Evolutionary conservation across 2,113 vertebrate species (phyloP).

Genomic region (Clinocottus analis): DNA sequence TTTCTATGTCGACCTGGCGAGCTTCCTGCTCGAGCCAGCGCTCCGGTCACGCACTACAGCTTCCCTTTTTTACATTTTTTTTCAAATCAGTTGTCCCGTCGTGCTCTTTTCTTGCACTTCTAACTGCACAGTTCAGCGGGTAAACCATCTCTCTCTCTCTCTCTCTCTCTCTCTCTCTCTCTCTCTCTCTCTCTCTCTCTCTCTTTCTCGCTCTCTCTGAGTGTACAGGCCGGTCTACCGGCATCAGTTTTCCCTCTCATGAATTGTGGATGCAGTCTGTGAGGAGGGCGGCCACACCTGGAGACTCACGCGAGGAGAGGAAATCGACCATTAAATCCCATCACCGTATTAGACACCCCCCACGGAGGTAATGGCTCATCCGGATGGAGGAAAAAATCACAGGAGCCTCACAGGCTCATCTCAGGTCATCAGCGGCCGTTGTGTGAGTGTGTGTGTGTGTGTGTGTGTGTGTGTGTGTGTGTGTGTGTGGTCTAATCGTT

Average conservation of each 20-base stretch:
- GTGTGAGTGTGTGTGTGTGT: too few species aligned
- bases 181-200: not conserved
- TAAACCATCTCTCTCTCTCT: slow-evolving; percentile 1
- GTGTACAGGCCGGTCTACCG: not conserved
- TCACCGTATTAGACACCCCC: slow-evolving; percentile 48
- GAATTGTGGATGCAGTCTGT: slow-evolving; percentile 56
- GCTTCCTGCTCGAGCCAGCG: slow-evolving; percentile 8
- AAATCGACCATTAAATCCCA: slow-evolving; percentile 67
- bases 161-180: not conserved
- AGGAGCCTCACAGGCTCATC: slow-evolving; percentile 32
- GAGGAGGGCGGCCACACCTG: slow-evolving; percentile 71
- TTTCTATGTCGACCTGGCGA: not conserved
- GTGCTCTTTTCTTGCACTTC: not conserved
- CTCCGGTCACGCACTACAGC: not conserved
- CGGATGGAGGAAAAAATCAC: slow-evolving; percentile 51
- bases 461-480: too few species aligned
- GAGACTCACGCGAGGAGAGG: slow-evolving; percentile 59
- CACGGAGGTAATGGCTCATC: slow-evolving; percentile 32
- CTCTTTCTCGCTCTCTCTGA: not conserved
- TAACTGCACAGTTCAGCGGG: not conserved
- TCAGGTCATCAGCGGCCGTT: slow-evolving; percentile 9
- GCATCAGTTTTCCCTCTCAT: slow-evolving; percentile 66
- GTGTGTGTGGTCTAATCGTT: slow-evolving; percentile 10
- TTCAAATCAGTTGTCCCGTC: not conserved
- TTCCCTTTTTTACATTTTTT: slow-evolving; percentile 39